Conservation (phyloP, 2,113 vertebrate species). For the Myrmophylax atrothorax region DNA sequence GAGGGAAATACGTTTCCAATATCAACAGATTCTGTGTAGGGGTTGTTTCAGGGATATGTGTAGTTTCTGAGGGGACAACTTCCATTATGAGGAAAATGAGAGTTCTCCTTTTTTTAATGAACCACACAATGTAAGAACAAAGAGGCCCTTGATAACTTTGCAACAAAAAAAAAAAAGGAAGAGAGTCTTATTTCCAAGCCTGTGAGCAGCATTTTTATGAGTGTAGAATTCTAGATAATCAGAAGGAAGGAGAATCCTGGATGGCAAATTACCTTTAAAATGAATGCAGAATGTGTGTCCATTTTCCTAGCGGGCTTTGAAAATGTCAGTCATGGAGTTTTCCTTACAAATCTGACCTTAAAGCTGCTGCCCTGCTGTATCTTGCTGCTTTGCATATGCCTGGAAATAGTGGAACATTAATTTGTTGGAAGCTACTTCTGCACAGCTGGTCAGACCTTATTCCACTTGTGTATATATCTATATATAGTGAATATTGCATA, state of each 20-base stretch:
- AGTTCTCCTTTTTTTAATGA: constrained; percentile 23
- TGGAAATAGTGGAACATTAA: not conserved
- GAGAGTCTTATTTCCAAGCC: not conserved
- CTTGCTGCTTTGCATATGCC: not conserved
- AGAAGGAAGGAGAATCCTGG: not conserved
- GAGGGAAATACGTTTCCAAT: not conserved
- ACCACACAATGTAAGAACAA: not conserved
- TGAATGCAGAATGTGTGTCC: not conserved
- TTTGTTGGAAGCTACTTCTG: not conserved
- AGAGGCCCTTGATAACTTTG: constrained; percentile 15
- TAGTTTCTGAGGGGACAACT: constrained; percentile 13
- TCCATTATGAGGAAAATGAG: not conserved
- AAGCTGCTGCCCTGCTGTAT: not conserved
- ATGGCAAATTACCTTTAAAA: not conserved
- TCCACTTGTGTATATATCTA: not conserved
- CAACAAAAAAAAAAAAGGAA: not conserved
- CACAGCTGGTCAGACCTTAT: not conserved
- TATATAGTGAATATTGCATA: not conserved
- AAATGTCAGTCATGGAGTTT: not conserved
- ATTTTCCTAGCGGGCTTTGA: not conserved
- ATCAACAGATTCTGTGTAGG: not conserved
- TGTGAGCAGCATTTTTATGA: not conserved
- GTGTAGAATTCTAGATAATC: not conserved
- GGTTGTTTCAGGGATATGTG: constrained; percentile 2
- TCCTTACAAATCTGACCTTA: not conserved